Conservation (phyloP, 2,113 vertebrate genomes). For the Morone saxatilis region DNA sequence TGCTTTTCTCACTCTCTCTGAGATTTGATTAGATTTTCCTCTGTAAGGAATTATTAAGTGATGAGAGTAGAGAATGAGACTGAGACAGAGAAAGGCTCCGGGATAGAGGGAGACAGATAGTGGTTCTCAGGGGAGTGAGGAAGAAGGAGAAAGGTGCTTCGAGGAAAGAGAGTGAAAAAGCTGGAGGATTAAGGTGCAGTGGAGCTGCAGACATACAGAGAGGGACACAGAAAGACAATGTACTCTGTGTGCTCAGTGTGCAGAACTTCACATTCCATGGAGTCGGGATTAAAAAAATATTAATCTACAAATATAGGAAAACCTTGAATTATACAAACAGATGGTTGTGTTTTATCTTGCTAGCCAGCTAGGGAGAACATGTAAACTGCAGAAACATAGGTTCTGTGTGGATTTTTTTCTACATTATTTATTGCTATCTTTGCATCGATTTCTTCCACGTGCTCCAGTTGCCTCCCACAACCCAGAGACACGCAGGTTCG, state of each 20-base stretch:
- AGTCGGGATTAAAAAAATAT: conserved; percentile 3
- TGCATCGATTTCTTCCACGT: not conserved
- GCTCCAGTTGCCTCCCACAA: conserved; percentile 30
- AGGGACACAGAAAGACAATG: conserved; percentile 36
- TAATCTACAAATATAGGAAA: conserved; percentile 18
- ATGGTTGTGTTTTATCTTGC: conserved; percentile 4
- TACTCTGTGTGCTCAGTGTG: conserved; percentile 45
- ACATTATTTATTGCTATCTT: not conserved
- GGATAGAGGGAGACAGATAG: conserved; percentile 68
- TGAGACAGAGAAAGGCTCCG: conserved; percentile 62
- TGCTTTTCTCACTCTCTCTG: conserved; percentile 63
- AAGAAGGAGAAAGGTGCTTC: conserved; percentile 68
- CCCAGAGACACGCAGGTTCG: conserved; percentile 32
- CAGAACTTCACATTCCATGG: conserved; percentile 32
- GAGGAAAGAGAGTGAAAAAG: conserved; percentile 65
- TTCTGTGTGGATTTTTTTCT: not conserved
- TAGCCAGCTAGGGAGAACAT: not conserved
- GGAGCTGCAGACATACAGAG: conserved; percentile 56
- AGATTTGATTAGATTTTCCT: conserved; percentile 79
- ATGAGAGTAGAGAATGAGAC: conserved; percentile 64
- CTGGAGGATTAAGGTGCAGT: conserved; percentile 65
- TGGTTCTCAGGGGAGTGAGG: conserved; percentile 55
- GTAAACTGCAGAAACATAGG: not conserved
- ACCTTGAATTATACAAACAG: conserved; percentile 6
- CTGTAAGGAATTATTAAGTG: conserved; percentile 80